A percentile compares a stretch with the other conserved stretches of the same genome.
Evolutionary conservation across 2,888 invertebrate species (phyloP).

Genomic region (Drosophila anceps): DNA sequence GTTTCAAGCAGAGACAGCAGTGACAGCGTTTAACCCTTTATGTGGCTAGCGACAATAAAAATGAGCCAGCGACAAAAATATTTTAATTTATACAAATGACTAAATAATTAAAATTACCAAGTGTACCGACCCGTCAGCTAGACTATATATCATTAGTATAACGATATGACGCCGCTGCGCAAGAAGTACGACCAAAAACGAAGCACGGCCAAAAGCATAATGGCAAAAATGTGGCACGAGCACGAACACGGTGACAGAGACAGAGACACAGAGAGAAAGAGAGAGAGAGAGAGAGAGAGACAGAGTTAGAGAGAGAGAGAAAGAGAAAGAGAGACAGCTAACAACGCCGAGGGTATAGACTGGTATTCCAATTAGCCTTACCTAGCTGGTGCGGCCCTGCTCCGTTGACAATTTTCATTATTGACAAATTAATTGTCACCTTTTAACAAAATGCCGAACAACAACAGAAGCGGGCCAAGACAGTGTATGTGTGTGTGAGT

Average conservation of each 20-base stretch:
- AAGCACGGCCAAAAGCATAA: slow-evolving; percentile 51
- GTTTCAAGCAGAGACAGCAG: background rate
- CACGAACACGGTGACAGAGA: slow-evolving; percentile 27
- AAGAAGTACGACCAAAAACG: slow-evolving; percentile 27
- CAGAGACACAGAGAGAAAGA: background rate
- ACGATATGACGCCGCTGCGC: slow-evolving; percentile 37
- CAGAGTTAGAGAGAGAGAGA: background rate
- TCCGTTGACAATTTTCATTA: slow-evolving; percentile 72
- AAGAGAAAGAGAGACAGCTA: background rate
- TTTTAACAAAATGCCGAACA: slow-evolving; percentile 80
- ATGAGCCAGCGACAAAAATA: slow-evolving; percentile 54
- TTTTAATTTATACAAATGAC: slow-evolving; percentile 79
- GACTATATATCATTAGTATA: slow-evolving; percentile 66
- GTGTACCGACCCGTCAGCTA: slow-evolving; percentile 61
- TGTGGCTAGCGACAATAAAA: slow-evolving; percentile 30
- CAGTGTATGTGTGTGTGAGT: slow-evolving; percentile 3
- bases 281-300: background rate
- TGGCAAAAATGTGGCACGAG: slow-evolving; percentile 57
- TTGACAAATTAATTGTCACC: slow-evolving; percentile 85
- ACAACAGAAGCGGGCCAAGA: slow-evolving; percentile 24
- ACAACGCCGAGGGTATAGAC: slow-evolving; percentile 16
- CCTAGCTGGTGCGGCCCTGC: slow-evolving; percentile 13
- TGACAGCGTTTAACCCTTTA: slow-evolving; percentile 55
- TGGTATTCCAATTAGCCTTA: slow-evolving; percentile 27
- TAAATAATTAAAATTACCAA: slow-evolving; percentile 79